Base-by-base conservation (phyloP, 2,888 invertebrate genomes). In the Sialis fuliginosa region DNA sequence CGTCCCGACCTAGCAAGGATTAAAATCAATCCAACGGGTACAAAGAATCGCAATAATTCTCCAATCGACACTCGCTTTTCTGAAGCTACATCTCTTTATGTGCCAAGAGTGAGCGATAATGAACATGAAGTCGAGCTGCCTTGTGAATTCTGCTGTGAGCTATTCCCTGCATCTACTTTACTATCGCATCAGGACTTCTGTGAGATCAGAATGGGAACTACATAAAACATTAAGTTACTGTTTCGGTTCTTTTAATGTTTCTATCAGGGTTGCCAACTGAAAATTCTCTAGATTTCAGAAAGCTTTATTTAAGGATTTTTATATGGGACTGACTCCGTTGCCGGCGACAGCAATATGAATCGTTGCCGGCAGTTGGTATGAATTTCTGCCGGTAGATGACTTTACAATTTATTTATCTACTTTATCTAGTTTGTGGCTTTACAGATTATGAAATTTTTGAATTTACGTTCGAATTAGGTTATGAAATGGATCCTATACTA, bases 81-180 rank as follows among this genome's bases (percentile, higher is more conserved):
- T 13, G 48, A 47, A 44, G 41, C 45, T 33, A 30, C 42, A 10
- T 31, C 42, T 6, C 8, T 42, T 22, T 30, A 13, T 10, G n/a
- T 10, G 6, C 10, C 10, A 42, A 42, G 31, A 30, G 30, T 30
- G 8, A 37, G 12, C 4, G 42, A 42, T 4, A 42, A 42, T 6
- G 50, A 47, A 5, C 54, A 55, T 33, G 70, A 66, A 42, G 65
- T 69, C 41, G 63, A 63, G 49, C 60, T 76, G 42, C 76, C 76
- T 6, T 77, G 77, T 59, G 76, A 76, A 65, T 76, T 76, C 62
- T 77, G 76, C 58, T 62, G 62, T 22, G 58, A 57, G 13, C 65
- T 67, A 54, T 64, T 74, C 49, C 70, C 69, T 0, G 68, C 69
- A 0, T 67, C 68, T 1, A 63, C 69, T 47, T 60, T 77, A 5